These are phyloP conservation scores for Coelopa frigida DNA, from an alignment of 1,140 invertebrate species.

Conservation along the genomic window DNA sequence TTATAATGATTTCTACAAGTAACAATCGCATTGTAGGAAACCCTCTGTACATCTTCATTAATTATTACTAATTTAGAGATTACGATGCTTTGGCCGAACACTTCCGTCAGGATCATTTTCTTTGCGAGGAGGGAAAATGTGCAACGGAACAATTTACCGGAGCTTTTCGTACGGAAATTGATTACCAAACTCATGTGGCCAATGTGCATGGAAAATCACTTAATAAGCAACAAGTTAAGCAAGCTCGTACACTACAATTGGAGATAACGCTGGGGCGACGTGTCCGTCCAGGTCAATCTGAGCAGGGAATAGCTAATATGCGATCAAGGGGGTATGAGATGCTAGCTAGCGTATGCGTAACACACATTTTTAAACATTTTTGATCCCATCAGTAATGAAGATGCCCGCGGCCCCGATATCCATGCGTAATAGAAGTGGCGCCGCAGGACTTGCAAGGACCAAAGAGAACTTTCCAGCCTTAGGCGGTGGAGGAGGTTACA, in stretches of 20 bases:
- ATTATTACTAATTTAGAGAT: slow-evolving; percentile 47
- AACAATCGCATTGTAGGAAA: no score
- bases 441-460: slow-evolving; percentile 36
- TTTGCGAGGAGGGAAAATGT: slow-evolving; percentile 90
- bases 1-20: no score
- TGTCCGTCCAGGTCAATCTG: slow-evolving; percentile 43
- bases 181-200: slow-evolving; percentile 83
- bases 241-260: slow-evolving; percentile 79
- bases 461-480: slow-evolving; percentile 58
- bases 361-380: no score
- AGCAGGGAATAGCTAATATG: slow-evolving; percentile 36
- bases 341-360: no score
- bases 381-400: no score
- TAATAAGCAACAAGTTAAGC: slow-evolving; percentile 76
- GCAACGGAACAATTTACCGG: slow-evolving; percentile 76
- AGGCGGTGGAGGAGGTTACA: slow-evolving; percentile 29
- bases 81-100: slow-evolving; percentile 76
- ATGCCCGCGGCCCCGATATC: slow-evolving; percentile 29
- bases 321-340: slow-evolving; percentile 24
- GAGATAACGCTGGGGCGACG: slow-evolving; percentile 78
- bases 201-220: slow-evolving; percentile 68
- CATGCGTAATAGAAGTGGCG: slow-evolving; percentile 26
- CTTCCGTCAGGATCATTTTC: slow-evolving; percentile 75
- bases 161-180: slow-evolving; percentile 86
- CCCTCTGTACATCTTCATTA: no score